Base-by-base conservation (phyloP, 2,797 vertebrate species). In the Parauchenoglanis punctatus region DNA sequence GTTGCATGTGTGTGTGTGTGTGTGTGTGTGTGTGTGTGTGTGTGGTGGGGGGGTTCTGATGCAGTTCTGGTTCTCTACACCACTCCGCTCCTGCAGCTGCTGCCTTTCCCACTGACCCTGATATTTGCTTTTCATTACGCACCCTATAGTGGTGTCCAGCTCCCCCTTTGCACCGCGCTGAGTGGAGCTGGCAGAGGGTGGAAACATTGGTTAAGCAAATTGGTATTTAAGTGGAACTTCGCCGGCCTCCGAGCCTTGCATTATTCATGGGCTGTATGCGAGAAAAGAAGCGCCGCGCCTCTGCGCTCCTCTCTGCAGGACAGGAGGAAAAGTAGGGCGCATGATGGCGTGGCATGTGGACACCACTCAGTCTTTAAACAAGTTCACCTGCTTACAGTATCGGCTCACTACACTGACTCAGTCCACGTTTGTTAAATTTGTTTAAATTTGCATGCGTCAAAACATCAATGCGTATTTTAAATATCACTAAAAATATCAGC, bases 161-260 rank as follows among this genome's bases (percentile, higher is more conserved):
- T 93, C 91, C 86, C 84, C 58, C 84, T 83, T 80, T 86, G 46
- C 70, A 56, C 85, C 80, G 90, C 81, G 89, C 92, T 92, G 93
- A 94, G 93, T 87, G 85, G 89, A 92, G 94, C 94, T 95, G 94
- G 93, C 94, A 93, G 89, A 93, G 92, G 92, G 87, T 94, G 94
- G 95, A 94, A 96, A 94, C 95, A 95, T 92, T 95, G 95, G 95
- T 96, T 96, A 96, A 96, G 95, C 95, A 96, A 96, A 96, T 95
- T 95, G 95, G 94, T 96, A 93, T 96, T 96, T 96, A 95, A 95
- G 94, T 95, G 95, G 95, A 96, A 95, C 95, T 95, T 95, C 91
- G 93, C 93, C 89, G 93, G 94, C 92, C 95, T 95, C 90, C 3
- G 92, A 93, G 94, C 75, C 61, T 68, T 93, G 89, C 91, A 93